phyloP scores from a whole-genome alignment of 2,113 vertebrate genomes.

The Myxocyprinus asiaticus region DNA sequence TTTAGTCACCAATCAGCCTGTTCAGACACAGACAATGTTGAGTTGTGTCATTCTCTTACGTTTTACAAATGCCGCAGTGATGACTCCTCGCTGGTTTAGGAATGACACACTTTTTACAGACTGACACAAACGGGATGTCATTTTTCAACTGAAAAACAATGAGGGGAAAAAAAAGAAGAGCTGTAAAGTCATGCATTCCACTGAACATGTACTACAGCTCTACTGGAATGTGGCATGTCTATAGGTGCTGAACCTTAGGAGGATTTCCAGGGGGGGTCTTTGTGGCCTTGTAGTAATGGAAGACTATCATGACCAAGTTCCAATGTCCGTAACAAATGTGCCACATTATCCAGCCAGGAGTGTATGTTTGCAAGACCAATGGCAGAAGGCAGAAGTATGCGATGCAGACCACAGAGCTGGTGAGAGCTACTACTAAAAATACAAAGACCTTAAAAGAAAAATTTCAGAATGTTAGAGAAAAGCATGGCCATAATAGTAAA shows the following conservation, averaged over 20 bases:
- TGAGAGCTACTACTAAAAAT: constrained; percentile 87
- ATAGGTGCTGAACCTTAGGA: constrained; percentile 76
- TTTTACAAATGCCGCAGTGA: constrained; percentile 98
- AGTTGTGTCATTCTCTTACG: constrained; percentile 68
- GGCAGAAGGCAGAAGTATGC: constrained; percentile 88
- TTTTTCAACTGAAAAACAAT: constrained; percentile 77
- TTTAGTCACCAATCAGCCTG: too few relatives aligned
- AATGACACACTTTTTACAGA: constrained; percentile 95
- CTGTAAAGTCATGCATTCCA: not conserved
- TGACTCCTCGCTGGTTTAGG: constrained; percentile 96
- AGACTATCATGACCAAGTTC: constrained; percentile 93
- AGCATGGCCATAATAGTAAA: not conserved
- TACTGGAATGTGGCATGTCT: not conserved
- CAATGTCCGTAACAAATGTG: constrained; percentile 91
- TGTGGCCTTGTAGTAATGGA: constrained; percentile 96
- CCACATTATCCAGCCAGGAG: constrained; percentile 86
- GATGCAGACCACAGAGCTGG: constrained; percentile 84
- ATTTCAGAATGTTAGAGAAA: not conserved
- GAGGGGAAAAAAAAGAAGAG: not conserved
- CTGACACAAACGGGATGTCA: constrained; percentile 83
- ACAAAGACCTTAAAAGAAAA: constrained; percentile 85
- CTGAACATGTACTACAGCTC: not conserved
- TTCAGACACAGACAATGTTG: too few relatives aligned
- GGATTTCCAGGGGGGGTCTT: constrained; percentile 87
- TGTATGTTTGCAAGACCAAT: constrained; percentile 84